Evolutionary conservation across 1,140 invertebrate species (phyloP).

Genomic region (Sycophila sp.): DNA sequence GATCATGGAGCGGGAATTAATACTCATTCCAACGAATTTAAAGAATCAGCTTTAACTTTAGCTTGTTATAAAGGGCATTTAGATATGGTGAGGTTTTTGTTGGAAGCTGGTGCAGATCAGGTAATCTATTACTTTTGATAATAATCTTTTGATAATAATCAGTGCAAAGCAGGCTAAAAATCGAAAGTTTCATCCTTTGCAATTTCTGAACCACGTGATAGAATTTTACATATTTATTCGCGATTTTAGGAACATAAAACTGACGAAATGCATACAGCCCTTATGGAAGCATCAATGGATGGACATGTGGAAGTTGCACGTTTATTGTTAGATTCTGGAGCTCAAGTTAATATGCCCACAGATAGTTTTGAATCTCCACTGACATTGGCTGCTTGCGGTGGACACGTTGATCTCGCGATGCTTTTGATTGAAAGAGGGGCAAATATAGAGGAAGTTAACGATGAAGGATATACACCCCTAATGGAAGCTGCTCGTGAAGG

Average conservation of each 20-base stretch:
- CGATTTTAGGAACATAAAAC: conserved; percentile 88
- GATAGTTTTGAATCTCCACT: conserved; percentile 99
- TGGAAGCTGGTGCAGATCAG: conserved; percentile 93
- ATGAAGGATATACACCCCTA: conserved; percentile 99
- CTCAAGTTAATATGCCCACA: conserved; percentile 98
- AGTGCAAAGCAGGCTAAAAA: neutral
- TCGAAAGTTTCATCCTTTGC: too few species aligned
- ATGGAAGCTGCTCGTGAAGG: conserved; percentile 99
- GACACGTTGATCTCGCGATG: conserved; percentile 96
- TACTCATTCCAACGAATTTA: conserved; percentile 99
- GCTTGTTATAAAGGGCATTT: conserved; percentile 98
- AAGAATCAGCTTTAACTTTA: conserved; percentile 93
- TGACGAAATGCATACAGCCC: conserved; percentile 99
- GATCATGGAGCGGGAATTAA: conserved; percentile 96
- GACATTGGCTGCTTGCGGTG: conserved; percentile 97
- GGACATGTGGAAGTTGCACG: conserved; percentile 97
- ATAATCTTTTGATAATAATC: too few species aligned
- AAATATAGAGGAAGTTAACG: conserved; percentile 99
- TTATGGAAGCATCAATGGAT: conserved; percentile 99
- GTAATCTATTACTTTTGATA: too few species aligned
- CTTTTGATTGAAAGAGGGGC: conserved; percentile 95
- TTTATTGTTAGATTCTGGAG: conserved; percentile 93
- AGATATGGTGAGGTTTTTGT: conserved; percentile 95
- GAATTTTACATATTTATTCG: neutral
- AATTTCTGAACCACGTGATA: too few species aligned